Base-by-base conservation (phyloP, 2,888 invertebrate species). In the Rugalucina vietnamica region DNA sequence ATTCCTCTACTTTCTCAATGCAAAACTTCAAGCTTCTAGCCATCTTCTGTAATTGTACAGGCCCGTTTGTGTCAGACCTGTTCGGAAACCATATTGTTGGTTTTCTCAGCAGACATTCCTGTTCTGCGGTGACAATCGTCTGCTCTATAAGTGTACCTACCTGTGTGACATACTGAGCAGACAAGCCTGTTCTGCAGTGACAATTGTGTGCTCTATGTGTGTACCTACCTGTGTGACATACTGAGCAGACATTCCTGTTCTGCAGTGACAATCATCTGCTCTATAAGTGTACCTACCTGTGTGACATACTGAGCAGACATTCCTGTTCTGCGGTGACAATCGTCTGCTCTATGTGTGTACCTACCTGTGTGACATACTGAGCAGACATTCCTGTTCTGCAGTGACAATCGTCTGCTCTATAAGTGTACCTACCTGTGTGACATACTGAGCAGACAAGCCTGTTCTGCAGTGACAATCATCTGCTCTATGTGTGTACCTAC, bases 301-400 rank as follows among this genome's bases (percentile, higher is more conserved):
- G 80, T 39, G 3, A 85, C 74, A 81, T 79, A 81, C 70, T 79
- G 43, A 83, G 78, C 0, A 87, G 79, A 49, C 81, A 83, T 5
- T 39, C 36, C 18, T 85, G 60, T 50, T 83, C 78, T 24, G 83
- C 76, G 8, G 39, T n/a, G 32, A 83, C 72, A 43, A 87, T 79
- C 21, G 85, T 78, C 18, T 83, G 79, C 36, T 87, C 87, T 14
- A 87, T 79, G 69, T 85, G 85, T 4, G 81, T 32, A 29, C 39
- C 60, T 37, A 87, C 43, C 4, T 76, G 73, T 14, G 80, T 39
- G 3, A 85, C 74, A 81, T 79, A 81, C 70, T 79, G 82, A 32
- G 78, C 81, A 79, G 85, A 85, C 73, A 87, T 36, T 83, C 85
- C 18, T 85, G 60, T 50, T 83, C 78, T 24, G 83, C 76, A 12